Conservation (phyloP, 2,113 vertebrate genomes). For the Garra rufa region DNA sequence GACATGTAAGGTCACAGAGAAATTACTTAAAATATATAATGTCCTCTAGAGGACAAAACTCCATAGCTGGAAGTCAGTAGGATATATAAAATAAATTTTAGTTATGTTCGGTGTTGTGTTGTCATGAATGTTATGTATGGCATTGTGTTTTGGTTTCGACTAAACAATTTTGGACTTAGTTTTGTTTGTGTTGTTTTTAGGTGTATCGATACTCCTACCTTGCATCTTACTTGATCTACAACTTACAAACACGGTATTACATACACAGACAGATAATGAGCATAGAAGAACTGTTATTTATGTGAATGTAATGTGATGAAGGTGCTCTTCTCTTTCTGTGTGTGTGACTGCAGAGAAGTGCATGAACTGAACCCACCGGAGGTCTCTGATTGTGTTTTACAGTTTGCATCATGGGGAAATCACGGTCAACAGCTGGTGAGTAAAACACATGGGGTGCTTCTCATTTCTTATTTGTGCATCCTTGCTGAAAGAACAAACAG, state of each 20-base stretch:
- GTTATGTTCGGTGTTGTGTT: not conserved
- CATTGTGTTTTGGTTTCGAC: not conserved
- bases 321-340: not conserved
- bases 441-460: conserved; percentile 7
- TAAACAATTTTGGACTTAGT: not conserved
- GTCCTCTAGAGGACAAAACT: too few species aligned
- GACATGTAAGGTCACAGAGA: too few species aligned
- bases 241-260: conserved; percentile 71
- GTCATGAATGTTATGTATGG: not conserved
- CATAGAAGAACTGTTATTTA: not conserved
- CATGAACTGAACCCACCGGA: conserved; percentile 96
- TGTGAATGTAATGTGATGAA: not conserved
- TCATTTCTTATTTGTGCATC: too few species aligned
- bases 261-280: not conserved
- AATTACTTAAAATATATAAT: too few species aligned
- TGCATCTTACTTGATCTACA: conserved; percentile 76
- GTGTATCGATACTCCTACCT: conserved; percentile 71
- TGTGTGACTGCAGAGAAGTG: conserved; percentile 85
- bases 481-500: too few species aligned
- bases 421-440: conserved; percentile 94
- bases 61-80: too few species aligned
- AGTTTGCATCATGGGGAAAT: conserved; percentile 93
- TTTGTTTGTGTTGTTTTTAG: conserved; percentile 51
- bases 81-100: too few species aligned
- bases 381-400: conserved; percentile 90